Evolutionary conservation across 1,140 invertebrate genomes (phyloP).

Genomic region (Acromyrmex heyeri): DNA sequence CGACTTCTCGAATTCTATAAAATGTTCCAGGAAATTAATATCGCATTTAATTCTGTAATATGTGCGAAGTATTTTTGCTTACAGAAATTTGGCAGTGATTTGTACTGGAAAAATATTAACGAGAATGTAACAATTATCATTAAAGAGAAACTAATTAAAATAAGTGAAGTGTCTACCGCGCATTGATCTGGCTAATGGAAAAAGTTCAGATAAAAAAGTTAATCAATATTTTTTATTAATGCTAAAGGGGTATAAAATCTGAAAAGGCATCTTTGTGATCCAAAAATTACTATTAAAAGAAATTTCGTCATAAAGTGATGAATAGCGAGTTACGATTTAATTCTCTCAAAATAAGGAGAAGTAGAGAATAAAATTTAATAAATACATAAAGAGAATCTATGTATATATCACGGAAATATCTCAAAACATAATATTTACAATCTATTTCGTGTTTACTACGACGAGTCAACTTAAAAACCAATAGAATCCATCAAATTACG

Average conservation of each 20-base stretch:
- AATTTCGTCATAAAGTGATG: background rate
- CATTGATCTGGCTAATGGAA: background rate
- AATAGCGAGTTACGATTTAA: background rate
- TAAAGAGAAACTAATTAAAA: background rate
- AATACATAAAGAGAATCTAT: background rate
- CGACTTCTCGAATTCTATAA: background rate
- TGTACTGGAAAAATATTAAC: background rate
- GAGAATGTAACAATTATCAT: background rate
- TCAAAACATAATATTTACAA: constrained; percentile 11
- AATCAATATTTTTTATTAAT: constrained; percentile 20
- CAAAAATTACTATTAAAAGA: background rate
- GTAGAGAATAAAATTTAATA: background rate
- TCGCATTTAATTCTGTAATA: background rate
- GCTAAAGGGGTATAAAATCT: background rate
- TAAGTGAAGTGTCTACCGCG: background rate
- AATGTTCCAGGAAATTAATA: background rate
- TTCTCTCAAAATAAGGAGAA: background rate
- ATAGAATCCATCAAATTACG: background rate
- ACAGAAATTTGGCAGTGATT: background rate
- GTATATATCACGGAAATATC: background rate
- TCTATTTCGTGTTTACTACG: background rate
- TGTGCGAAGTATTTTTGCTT: background rate
- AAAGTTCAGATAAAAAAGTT: constrained; percentile 15
- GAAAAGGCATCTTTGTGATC: background rate
- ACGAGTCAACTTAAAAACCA: background rate